These are phyloP conservation scores for Heterocephalus glaber DNA, from an alignment of 2,113 vertebrate species.

Conservation along the genomic window DNA sequence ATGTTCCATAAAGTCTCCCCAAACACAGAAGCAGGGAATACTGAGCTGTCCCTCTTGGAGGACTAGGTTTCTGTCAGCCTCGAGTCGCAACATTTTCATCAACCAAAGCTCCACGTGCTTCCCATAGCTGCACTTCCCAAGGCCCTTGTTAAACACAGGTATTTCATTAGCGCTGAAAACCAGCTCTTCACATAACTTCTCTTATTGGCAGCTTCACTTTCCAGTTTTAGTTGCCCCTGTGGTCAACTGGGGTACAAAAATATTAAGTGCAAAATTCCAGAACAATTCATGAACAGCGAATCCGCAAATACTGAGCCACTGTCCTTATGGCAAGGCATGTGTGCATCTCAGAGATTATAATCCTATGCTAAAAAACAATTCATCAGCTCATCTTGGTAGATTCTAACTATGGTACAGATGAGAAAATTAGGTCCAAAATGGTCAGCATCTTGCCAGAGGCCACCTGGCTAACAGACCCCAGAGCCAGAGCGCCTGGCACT, in stretches of 20 bases:
- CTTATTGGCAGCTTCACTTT: background rate
- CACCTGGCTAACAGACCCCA: background rate
- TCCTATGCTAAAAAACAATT: background rate
- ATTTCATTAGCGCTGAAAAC: background rate
- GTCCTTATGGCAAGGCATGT: background rate
- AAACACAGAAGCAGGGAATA: background rate
- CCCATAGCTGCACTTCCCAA: background rate
- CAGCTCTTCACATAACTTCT: background rate
- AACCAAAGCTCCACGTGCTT: background rate
- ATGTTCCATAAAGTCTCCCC: background rate
- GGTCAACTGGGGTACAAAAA: background rate
- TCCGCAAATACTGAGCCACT: background rate
- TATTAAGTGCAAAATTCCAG: background rate
- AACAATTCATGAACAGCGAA: background rate
- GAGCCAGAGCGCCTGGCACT: background rate
- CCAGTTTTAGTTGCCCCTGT: background rate
- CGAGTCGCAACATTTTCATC: background rate
- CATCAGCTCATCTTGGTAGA: background rate
- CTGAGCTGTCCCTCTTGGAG: fast-evolving
- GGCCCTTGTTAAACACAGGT: background rate
- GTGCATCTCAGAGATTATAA: background rate
- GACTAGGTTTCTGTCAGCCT: background rate
- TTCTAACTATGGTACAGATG: background rate
- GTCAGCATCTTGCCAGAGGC: background rate
- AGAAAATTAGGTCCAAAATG: background rate